These are phyloP conservation scores for Manis pentadactyla DNA, from an alignment of 2,797 vertebrate genomes.

Conservation along the genomic window DNA sequence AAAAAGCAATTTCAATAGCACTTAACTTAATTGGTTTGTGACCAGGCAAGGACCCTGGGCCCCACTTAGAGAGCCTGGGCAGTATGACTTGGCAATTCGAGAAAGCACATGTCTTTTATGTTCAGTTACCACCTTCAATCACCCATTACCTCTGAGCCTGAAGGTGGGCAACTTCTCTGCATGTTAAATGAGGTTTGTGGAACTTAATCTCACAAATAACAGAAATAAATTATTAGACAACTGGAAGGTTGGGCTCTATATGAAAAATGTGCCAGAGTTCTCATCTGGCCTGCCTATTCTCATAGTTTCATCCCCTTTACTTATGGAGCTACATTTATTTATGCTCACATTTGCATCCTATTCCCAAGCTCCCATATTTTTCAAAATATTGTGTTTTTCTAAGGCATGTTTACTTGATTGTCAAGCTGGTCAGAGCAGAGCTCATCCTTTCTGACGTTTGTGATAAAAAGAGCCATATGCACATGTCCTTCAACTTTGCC, in stretches of 20 bases:
- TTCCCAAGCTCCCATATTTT: not conserved
- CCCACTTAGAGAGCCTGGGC: slow-evolving; percentile 20
- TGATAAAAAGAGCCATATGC: not conserved
- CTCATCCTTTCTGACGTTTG: not conserved
- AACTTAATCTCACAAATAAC: not conserved
- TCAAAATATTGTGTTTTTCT: not conserved
- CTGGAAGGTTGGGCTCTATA: not conserved
- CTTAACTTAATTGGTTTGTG: slow-evolving; percentile 77
- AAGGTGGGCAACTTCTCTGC: not conserved
- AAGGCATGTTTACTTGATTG: not conserved
- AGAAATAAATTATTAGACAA: slow-evolving; percentile 20
- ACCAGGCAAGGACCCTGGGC: slow-evolving; percentile 60
- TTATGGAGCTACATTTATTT: not conserved
- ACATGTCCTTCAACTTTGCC: not conserved
- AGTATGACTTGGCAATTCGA: not conserved
- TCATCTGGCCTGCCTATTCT: not conserved
- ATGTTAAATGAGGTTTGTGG: not conserved
- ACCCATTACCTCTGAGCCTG: not conserved
- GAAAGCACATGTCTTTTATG: not conserved
- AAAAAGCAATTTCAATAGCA: slow-evolving; percentile 73
- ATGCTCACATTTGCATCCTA: too few species aligned
- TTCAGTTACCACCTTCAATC: not conserved
- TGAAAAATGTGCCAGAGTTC: not conserved
- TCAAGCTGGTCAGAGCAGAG: not conserved
- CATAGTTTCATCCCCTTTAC: not conserved